These are phyloP conservation scores for Sitta carolinensis DNA, from an alignment of 2,797 vertebrate genomes.

Conservation along the genomic window DNA sequence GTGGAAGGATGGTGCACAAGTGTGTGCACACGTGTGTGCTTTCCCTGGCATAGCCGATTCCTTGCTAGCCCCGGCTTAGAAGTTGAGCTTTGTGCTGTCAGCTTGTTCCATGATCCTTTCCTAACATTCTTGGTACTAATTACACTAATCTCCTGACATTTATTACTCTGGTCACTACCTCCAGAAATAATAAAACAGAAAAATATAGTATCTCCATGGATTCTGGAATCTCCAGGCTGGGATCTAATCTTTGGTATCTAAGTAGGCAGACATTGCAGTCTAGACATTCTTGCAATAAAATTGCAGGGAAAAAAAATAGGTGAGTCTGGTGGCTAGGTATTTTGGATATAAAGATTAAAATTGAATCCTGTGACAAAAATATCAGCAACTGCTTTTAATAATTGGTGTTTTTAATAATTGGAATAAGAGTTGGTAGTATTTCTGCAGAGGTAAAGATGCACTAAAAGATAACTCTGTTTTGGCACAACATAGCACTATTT, in stretches of 20 bases:
- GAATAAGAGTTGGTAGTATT: background rate
- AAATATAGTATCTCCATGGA: background rate
- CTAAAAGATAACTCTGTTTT: background rate
- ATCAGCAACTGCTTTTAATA: background rate
- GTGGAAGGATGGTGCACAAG: rapidly evolving
- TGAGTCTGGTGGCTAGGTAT: background rate
- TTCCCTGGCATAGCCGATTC: rapidly evolving
- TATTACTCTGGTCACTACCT: background rate
- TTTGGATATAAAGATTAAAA: background rate
- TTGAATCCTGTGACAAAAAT: background rate
- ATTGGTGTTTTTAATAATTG: background rate
- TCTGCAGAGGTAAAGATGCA: background rate
- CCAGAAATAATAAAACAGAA: background rate
- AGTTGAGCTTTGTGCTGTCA: background rate
- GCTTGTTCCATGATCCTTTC: background rate
- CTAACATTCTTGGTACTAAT: background rate
- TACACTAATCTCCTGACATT: background rate
- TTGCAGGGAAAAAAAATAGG: background rate
- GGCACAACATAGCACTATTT: background rate
- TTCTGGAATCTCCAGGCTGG: background rate
- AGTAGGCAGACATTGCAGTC: rapidly evolving
- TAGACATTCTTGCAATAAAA: background rate
- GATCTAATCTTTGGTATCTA: background rate
- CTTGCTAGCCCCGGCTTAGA: background rate
- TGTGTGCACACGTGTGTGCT: rapidly evolving